Evolutionary conservation across 2,113 vertebrate genomes (phyloP).

Genomic region (Misgurnus anguillicaudatus): DNA sequence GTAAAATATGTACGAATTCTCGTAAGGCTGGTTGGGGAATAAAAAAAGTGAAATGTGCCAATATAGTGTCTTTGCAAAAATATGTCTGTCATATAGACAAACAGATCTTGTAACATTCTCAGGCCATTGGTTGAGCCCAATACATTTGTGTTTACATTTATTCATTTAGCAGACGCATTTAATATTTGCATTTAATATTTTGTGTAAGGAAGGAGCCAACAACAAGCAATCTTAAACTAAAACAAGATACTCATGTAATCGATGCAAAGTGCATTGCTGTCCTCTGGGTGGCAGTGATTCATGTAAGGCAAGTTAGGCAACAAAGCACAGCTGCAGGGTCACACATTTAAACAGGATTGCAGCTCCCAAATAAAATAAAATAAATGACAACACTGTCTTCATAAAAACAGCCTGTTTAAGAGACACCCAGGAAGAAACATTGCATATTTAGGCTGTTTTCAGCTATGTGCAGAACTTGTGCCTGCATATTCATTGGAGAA

Average conservation of each 20-base stretch:
- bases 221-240: no score
- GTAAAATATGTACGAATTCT: no score
- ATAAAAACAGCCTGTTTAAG: conserved; percentile 3
- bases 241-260: background rate
- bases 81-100: no score
- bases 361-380: background rate
- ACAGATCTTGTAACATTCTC: no score
- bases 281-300: conserved; percentile 52
- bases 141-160: no score
- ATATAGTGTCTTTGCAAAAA: no score
- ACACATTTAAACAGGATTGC: background rate
- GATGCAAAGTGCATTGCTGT: background rate
- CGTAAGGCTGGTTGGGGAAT: no score
- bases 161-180: no score
- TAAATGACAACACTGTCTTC: background rate
- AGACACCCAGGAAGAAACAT: background rate
- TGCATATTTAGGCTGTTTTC: background rate
- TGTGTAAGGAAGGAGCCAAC: no score
- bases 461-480: background rate
- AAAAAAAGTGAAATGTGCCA: no score
- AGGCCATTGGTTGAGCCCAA: no score
- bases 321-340: background rate
- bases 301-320: background rate
- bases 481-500: background rate
- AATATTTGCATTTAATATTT: no score